Percentiles rank a stretch among this genome's conserved stretches.
phyloP scores from a whole-genome alignment of 1,140 invertebrate species.

The Steinernema khuongi region DNA sequence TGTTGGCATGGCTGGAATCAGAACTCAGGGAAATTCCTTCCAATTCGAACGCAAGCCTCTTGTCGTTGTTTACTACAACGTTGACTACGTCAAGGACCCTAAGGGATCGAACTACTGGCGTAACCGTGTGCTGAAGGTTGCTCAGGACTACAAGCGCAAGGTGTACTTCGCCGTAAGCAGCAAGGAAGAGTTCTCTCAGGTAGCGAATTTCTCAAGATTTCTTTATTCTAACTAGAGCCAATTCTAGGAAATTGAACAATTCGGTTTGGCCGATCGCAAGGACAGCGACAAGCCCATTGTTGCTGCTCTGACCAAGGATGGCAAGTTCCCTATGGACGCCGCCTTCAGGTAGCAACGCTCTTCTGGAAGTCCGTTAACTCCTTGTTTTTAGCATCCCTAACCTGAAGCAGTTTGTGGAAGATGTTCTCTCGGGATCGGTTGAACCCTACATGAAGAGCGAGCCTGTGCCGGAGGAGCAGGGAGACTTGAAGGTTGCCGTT shows the following conservation, averaged over 20 bases:
- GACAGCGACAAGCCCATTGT: constrained; percentile 82
- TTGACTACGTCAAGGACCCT: constrained; percentile 91
- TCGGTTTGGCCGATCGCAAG: constrained; percentile 75
- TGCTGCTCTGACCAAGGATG: constrained; percentile 71
- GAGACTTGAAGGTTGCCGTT: constrained; percentile 72
- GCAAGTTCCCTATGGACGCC: constrained; percentile 82
- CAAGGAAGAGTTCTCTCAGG: constrained; percentile 85
- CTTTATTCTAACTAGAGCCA: no score
- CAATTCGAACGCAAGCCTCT: constrained; percentile 77
- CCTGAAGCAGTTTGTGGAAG: constrained; percentile 80
- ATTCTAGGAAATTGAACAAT: constrained; percentile 72
- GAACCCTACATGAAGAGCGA: constrained; percentile 94
- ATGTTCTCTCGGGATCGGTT: constrained; percentile 74
- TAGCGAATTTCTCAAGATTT: no score
- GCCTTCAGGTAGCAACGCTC: constrained; percentile 71
- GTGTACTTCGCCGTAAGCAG: constrained; percentile 82
- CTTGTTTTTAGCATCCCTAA: constrained; percentile 69
- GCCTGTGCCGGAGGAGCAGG: constrained; percentile 77
- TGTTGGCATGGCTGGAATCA: constrained; percentile 82
- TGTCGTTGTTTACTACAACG: constrained; percentile 83
- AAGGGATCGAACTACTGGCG: constrained; percentile 99
- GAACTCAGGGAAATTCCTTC: constrained; percentile 74
- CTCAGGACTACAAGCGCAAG: constrained; percentile 73
- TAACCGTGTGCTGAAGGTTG: constrained; percentile 89
- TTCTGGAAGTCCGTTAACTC: background rate